Evolutionary conservation across 1,140 invertebrate species (phyloP).

Genomic region (Drosophila aff.): DNA sequence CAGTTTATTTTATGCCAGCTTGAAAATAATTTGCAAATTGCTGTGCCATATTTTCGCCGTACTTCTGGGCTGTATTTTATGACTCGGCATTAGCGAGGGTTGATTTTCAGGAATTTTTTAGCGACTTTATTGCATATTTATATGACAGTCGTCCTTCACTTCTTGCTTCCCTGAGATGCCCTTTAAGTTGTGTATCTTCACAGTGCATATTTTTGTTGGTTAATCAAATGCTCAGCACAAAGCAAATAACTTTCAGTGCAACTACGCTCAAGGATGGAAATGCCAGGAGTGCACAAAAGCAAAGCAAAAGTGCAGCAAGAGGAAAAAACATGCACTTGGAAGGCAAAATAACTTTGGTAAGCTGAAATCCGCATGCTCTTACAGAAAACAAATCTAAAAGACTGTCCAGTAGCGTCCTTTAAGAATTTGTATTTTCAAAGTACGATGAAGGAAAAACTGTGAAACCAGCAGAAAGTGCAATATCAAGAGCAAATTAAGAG

Average conservation of each 20-base stretch:
- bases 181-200: slow-evolving; percentile 17
- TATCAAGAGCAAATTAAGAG: not conserved
- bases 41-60: slow-evolving; percentile 66
- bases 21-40: slow-evolving; percentile 84
- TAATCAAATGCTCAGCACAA: slow-evolving; percentile 73
- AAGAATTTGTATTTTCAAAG: not conserved
- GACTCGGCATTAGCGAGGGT: slow-evolving; percentile 69
- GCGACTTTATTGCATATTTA: slow-evolving; percentile 67
- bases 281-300: slow-evolving; percentile 26
- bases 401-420: too few relatives aligned
- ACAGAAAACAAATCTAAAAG: too few relatives aligned
- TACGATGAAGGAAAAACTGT: too few relatives aligned
- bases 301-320: slow-evolving; percentile 1
- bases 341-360: not conserved
- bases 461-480: not conserved
- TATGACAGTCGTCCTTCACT: not conserved
- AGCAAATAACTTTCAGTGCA: slow-evolving; percentile 54
- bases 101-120: slow-evolving; percentile 35
- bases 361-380: not conserved
- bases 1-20: slow-evolving; percentile 81
- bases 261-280: slow-evolving; percentile 35
- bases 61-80: slow-evolving; percentile 62
- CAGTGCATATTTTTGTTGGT: slow-evolving; percentile 63
- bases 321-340: not conserved
- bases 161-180: not conserved